Percentiles rank a stretch among this genome's conserved stretches.
Conservation (phyloP, 2,113 vertebrate species). For the Loxodonta africana region DNA sequence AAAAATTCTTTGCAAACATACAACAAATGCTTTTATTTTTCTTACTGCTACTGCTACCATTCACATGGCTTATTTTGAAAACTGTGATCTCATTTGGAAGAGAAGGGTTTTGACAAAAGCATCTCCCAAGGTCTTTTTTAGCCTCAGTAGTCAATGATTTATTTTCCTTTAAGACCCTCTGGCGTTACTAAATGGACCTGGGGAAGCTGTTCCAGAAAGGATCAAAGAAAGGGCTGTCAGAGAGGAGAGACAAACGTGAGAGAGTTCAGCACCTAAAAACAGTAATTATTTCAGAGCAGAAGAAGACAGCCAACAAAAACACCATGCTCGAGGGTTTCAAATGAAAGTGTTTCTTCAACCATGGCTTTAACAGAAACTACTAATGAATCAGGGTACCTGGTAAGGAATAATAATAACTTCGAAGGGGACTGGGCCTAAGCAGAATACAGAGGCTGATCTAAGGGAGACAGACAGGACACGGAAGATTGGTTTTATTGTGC, state of each 20-base stretch:
- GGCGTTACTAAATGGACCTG: slow-evolving; percentile 18
- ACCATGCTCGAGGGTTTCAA: background rate
- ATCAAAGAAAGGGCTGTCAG: slow-evolving; percentile 60
- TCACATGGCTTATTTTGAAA: background rate
- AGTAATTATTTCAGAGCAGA: slow-evolving; percentile 66
- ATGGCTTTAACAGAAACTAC: slow-evolving; percentile 49
- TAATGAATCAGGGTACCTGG: slow-evolving; percentile 61
- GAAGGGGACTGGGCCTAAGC: background rate
- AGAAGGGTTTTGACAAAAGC: background rate
- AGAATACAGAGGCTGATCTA: background rate
- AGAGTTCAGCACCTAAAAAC: slow-evolving; percentile 71
- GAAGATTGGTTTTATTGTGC: background rate
- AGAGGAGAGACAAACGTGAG: slow-evolving; percentile 49
- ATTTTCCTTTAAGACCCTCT: slow-evolving; percentile 42
- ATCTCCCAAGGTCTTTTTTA: slow-evolving; percentile 30
- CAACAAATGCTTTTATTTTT: background rate
- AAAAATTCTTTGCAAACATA: background rate
- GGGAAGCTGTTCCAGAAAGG: slow-evolving; percentile 46
- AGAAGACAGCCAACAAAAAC: slow-evolving; percentile 60
- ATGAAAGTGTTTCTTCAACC: slow-evolving; percentile 68
- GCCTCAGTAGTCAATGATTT: background rate
- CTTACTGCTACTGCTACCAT: background rate
- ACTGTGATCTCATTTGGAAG: background rate
- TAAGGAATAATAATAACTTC: slow-evolving; percentile 53
- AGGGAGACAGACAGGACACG: background rate